Evolutionary conservation across 2,797 vertebrate species (phyloP), one percentile per base, ranked within the genome.

Genomic region (Sciurus vulgaris): DNA sequence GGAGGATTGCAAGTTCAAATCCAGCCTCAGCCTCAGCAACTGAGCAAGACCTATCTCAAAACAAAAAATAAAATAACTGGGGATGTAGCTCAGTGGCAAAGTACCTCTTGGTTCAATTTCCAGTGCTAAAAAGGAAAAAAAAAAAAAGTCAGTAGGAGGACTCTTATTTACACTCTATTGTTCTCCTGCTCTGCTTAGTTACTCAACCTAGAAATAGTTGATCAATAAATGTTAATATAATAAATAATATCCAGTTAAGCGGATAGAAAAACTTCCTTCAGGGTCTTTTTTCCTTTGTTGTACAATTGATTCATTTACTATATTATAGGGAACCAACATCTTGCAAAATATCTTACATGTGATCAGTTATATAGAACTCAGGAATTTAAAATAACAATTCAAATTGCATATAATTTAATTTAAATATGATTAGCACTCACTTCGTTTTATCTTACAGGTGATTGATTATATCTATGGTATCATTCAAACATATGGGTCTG

Each of bases 201-300:
- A 44, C 6, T 12, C 7, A 51, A 8, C n/a, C 81, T 63, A 79
- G 22, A 89, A 26, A 11, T 56, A 65, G 18, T 82, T 69, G 22
- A 83, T 94, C n/a, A 77, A 44, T 63, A 86, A 70, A 77, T 72
- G 56, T 72, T 84, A 65, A 54, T 54, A 93, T 59, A 59, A 70
- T 79, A 72, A 79, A 47, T 35, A 47, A 47, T 76, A 69, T 59
- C 44, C 28, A 89, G 86, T 49, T 72, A 95, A 82, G 38, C n/a
- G 26, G 15, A 49, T 26, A 67, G 38, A n/a, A 76, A 83, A 83
- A 9, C 8, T 44, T 77, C 13, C 17, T 76, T 91, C 70, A 44
- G 22, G 67, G 15, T 86, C 30, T 65, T 56, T 49, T 92, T 54
- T 67, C 44, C 69, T 89, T 72, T 79, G 81, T 41, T 88, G n/a